A percentile compares a stretch with the other conserved stretches of the same genome.
phyloP scores from a whole-genome alignment of 2,113 vertebrate species.

The Megatriorchis doriae region DNA sequence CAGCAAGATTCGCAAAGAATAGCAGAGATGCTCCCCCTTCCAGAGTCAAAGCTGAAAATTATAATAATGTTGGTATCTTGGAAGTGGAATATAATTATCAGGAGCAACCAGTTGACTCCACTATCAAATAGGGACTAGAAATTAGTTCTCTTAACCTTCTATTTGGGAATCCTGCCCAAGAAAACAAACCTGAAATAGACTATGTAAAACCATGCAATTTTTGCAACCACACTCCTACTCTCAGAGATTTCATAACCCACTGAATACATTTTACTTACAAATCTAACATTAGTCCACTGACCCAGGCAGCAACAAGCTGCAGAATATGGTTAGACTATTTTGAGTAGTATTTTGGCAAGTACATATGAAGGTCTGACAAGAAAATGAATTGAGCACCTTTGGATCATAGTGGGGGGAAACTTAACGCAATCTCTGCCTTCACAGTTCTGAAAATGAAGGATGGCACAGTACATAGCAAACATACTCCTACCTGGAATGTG shows the following conservation, averaged over 20 bases:
- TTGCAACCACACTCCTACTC: not conserved
- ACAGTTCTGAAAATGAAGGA: not conserved
- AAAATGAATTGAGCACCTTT: not conserved
- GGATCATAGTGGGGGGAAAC: not conserved
- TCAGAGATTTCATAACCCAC: not conserved
- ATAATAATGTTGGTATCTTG: not conserved
- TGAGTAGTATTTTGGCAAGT: not conserved
- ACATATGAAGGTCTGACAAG: not conserved
- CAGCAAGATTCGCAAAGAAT: not conserved
- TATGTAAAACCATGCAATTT: not conserved
- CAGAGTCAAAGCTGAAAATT: not conserved
- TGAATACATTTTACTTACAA: not conserved
- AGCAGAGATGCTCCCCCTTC: not conserved
- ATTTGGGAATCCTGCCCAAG: not conserved
- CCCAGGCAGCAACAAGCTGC: not conserved
- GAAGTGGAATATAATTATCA: not conserved
- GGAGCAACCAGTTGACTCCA: not conserved
- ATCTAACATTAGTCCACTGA: not conserved
- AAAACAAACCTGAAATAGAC: not conserved
- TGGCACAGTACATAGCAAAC: not conserved
- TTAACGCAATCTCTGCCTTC: not conserved
- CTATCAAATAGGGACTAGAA: not conserved
- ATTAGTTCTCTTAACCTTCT: not conserved
- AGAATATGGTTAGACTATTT: not conserved
- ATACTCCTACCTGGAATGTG: not conserved